Evolutionary conservation across 2,888 invertebrate genomes (phyloP), one percentile per base, ranked within the genome.

Genomic region (Siphonodentalium dalli): DNA sequence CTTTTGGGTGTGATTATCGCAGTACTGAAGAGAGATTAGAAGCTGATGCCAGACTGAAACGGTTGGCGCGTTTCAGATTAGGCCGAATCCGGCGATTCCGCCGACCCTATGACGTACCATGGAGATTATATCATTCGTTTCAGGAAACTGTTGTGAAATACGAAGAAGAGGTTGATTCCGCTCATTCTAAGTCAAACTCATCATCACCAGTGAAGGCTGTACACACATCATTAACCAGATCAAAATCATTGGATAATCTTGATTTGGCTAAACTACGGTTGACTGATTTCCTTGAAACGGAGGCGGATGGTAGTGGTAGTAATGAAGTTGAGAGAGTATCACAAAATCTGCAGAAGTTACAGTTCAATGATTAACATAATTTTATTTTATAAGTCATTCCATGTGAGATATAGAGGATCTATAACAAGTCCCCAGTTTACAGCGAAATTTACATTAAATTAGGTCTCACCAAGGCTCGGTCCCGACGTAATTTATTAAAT

Each of bases 91-190:
- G 48, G 9, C 53, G 61, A 8, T 65, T 59, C 24, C 47, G 63
- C 13, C 70, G 69, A 44, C 77, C 77, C 1, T 77, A 77, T 37
- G 72, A 73, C 48, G 67, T 77, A 41, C 76, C 77, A 13, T 72
- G 75, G 69, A 54, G 72, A 24, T 42, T 74, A 18, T 65, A 65
- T 24, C 61, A 64, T 52, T 71, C 71, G 11, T 59, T 71, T 44
- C 71, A 68, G 41, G 70, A 71, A 28, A 58, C 64, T 39, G 64
- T 64, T 39, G 56, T 65, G 33, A 43, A 59, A n/a, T 44, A 51
- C 20, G 55, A 58, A 11, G 56, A 61, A 24, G 49, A 35, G n/a
- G 38, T 51, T 37, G 67, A 64, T 18, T 40, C 49, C 23, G 38
- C 47, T 3, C 63, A 63, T 40, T 69, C 69, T 31, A 72, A 72